These are phyloP conservation scores for Lepidonotus clava DNA, from an alignment of 2,888 invertebrate genomes.

Conservation along the genomic window DNA sequence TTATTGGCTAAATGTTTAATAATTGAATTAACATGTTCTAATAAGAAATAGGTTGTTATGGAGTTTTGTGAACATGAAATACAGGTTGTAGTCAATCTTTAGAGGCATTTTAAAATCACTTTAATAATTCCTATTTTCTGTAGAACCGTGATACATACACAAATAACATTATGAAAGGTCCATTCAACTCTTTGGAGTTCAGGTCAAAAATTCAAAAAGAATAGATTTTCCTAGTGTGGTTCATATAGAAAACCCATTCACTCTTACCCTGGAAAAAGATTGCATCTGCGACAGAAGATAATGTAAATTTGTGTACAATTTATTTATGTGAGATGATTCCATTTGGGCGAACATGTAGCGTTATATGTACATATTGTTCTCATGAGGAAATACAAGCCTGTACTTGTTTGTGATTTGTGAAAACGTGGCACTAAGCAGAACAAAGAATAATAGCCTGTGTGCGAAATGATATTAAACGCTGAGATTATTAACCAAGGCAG, in stretches of 20 bases:
- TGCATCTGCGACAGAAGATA: background rate
- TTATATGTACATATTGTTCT: background rate
- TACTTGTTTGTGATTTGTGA: background rate
- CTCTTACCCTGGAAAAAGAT: background rate
- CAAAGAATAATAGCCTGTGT: background rate
- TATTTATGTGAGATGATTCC: background rate
- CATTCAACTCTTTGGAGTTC: background rate
- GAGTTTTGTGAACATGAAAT: too few species aligned
- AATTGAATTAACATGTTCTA: background rate
- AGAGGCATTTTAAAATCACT: too few species aligned
- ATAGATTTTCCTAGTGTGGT: background rate
- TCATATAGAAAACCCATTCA: background rate
- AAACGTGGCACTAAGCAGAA: background rate
- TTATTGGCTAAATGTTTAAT: background rate
- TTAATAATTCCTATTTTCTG: too few species aligned
- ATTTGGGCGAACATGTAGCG: background rate
- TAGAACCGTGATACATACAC: too few species aligned
- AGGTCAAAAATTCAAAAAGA: background rate
- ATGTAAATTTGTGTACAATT: constrained; percentile 23
- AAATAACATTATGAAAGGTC: background rate
- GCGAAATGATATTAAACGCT: background rate
- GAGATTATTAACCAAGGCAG: background rate
- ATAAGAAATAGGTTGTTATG: background rate
- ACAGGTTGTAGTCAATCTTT: too few species aligned
- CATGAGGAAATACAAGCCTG: background rate